Evolutionary conservation across 2,797 vertebrate genomes (phyloP).

Genomic region (Tamandua tetradactyla): DNA sequence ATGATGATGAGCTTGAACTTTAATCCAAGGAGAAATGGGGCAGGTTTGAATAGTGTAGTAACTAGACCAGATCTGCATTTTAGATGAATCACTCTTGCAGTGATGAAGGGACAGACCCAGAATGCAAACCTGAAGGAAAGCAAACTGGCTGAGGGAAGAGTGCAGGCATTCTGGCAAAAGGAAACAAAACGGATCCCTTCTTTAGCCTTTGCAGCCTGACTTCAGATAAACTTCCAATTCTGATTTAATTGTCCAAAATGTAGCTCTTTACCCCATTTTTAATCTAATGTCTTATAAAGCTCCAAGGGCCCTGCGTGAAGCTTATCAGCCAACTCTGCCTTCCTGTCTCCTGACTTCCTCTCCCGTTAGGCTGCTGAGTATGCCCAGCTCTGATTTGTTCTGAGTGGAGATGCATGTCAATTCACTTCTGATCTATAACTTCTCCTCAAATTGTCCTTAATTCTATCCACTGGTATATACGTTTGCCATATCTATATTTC

Average conservation of each 20-base stretch:
- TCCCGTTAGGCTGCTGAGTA: neutral
- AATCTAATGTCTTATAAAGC: accelerated
- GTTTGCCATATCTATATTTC: neutral
- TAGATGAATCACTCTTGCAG: neutral
- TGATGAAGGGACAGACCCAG: no score
- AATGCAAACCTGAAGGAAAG: neutral
- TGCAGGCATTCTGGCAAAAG: neutral
- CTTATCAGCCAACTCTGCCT: neutral
- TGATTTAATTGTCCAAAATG: no score
- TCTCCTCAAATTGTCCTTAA: neutral
- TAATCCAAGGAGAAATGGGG: no score
- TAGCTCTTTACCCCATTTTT: neutral
- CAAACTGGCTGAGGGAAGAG: neutral
- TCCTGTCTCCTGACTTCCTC: no score
- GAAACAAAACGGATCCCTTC: accelerated
- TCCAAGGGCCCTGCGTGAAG: no score
- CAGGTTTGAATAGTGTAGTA: no score
- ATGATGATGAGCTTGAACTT: no score
- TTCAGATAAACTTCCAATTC: neutral
- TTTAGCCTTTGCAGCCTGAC: neutral
- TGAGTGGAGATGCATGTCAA: neutral
- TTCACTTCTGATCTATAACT: neutral
- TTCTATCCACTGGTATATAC: no score
- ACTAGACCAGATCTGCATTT: neutral
- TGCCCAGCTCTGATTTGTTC: no score